These are phyloP conservation scores for Callyntrura guangdongensis DNA, from an alignment of 2,888 invertebrate genomes.

Conservation along the genomic window DNA sequence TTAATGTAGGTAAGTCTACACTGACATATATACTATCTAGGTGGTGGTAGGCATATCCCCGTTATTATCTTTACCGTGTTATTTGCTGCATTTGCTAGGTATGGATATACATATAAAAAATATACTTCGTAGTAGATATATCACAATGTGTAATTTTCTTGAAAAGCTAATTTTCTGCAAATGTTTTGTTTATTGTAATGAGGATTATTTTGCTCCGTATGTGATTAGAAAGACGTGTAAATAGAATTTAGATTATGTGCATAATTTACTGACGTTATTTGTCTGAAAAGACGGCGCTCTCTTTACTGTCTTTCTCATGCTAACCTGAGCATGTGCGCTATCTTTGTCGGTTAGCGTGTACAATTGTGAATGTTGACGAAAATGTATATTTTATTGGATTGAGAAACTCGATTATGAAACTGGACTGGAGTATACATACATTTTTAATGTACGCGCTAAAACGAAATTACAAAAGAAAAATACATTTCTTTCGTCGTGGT, in stretches of 20 bases:
- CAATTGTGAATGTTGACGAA: conserved; percentile 24
- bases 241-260: conserved; percentile 16
- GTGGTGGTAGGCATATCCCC: no score
- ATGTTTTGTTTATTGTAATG: conserved; percentile 46
- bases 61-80: no score
- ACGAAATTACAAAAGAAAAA: conserved; percentile 27
- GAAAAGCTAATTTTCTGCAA: conserved; percentile 55
- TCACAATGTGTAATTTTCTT: conserved; percentile 8
- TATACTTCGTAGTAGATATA: no score
- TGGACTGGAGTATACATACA: conserved; percentile 14
- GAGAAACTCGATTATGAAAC: conserved; percentile 61
- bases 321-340: conserved; percentile 49
- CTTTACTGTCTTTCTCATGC: not conserved
- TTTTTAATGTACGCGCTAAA: not conserved
- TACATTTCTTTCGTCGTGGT: conserved; percentile 7
- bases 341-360: conserved; percentile 32
- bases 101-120: no score
- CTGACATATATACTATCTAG: no score
- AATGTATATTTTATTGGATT: conserved; percentile 63
- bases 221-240: conserved; percentile 55
- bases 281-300: conserved; percentile 15
- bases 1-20: no score
- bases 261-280: conserved; percentile 30
- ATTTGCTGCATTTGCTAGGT: no score
- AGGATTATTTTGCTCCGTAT: conserved; percentile 55